Percentiles rank a stretch among this genome's conserved stretches.
Evolutionary conservation across 2,797 vertebrate genomes (phyloP).

Genomic region (Anabas testudineus): DNA sequence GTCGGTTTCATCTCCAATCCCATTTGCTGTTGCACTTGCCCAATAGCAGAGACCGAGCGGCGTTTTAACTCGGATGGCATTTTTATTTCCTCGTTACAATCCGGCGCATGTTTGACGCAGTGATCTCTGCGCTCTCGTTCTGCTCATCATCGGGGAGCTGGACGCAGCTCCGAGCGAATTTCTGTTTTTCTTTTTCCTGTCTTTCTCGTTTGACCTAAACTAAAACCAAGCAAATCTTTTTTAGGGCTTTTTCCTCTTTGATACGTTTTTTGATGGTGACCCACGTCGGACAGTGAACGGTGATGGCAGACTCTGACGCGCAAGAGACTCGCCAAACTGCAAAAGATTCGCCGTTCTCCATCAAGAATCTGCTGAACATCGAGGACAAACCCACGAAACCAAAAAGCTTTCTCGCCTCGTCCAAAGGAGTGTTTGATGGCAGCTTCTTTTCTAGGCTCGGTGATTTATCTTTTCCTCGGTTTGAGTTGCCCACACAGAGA

Average conservation of each 20-base stretch:
- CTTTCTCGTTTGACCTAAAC: background rate
- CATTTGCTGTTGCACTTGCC: slow-evolving; percentile 90
- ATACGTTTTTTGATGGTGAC: slow-evolving; percentile 66
- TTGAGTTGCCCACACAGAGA: slow-evolving; percentile 92
- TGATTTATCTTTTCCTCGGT: slow-evolving; percentile 91
- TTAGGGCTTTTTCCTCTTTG: background rate
- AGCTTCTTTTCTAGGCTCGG: slow-evolving; percentile 91
- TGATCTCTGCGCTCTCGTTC: slow-evolving; percentile 63
- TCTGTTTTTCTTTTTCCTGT: slow-evolving; percentile 4
- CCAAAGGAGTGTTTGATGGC: slow-evolving; percentile 89
- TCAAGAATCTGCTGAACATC: slow-evolving; percentile 95
- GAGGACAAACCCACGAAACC: slow-evolving; percentile 87
- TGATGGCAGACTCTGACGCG: slow-evolving; percentile 91
- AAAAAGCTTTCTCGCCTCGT: slow-evolving; percentile 84
- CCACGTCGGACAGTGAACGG: slow-evolving; percentile 62
- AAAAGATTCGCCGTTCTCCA: slow-evolving; percentile 96
- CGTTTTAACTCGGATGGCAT: slow-evolving; percentile 89
- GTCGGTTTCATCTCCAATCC: slow-evolving; percentile 84
- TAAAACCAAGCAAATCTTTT: slow-evolving; percentile 1
- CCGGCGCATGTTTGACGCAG: slow-evolving; percentile 84
- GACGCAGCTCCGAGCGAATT: slow-evolving; percentile 31
- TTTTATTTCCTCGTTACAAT: slow-evolving; percentile 90
- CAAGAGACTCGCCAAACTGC: slow-evolving; percentile 86
- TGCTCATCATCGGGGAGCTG: slow-evolving; percentile 34
- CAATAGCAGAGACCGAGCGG: slow-evolving; percentile 88